Evolutionary conservation across 2,888 invertebrate species (phyloP).

Genomic region (Conus canariensis): DNA sequence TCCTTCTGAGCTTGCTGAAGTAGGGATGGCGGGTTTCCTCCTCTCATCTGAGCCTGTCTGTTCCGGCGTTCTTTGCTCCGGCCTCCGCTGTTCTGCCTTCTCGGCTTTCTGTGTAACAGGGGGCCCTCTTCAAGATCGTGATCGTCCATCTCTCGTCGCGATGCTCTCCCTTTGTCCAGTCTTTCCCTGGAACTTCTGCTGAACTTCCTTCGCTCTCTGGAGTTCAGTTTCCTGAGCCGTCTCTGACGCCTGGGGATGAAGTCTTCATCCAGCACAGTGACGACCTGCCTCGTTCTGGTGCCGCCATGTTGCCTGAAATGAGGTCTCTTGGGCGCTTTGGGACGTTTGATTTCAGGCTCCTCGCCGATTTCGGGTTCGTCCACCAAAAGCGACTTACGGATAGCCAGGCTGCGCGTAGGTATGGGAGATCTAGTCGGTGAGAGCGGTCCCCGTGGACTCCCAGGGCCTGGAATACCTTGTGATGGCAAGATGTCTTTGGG

Average conservation of each 20-base stretch:
- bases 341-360: slow-evolving; percentile 14
- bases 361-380: slow-evolving; percentile 28
- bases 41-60: background rate
- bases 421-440: background rate
- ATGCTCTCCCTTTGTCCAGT: background rate
- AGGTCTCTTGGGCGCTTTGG: background rate
- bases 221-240: background rate
- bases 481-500: background rate
- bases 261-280: background rate
- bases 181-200: background rate
- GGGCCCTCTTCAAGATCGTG: slow-evolving; percentile 15
- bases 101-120: background rate
- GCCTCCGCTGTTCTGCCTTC: background rate
- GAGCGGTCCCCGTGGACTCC: background rate
- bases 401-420: background rate
- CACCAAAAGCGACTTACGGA: background rate
- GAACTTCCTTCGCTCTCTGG: background rate
- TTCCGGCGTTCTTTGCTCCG: background rate
- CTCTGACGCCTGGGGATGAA: background rate
- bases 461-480: background rate
- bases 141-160: background rate
- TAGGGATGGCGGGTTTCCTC: background rate
- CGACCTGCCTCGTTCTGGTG: background rate
- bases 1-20: background rate
- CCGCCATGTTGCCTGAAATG: background rate